Conservation (phyloP, 2,888 invertebrate species). For the Adelphocoris suturalis region DNA sequence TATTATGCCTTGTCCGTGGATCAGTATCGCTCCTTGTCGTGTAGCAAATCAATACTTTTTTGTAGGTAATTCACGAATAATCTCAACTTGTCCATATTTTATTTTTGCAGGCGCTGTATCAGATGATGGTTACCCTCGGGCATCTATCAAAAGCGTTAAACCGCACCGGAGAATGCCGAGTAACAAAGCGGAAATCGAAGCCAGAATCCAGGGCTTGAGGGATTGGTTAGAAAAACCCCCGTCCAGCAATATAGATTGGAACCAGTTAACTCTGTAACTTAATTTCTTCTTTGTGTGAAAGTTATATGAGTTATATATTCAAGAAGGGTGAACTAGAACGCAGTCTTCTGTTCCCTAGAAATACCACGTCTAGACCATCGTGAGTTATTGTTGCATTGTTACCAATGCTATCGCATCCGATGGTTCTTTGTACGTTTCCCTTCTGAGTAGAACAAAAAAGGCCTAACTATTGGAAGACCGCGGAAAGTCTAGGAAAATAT, state of each 20-base stretch:
- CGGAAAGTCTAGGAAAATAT: not conserved
- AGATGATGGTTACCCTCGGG: constrained; percentile 40
- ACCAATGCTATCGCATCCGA: not conserved
- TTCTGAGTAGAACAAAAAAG: not conserved
- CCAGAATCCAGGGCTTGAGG: constrained; percentile 70
- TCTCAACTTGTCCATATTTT: too few relatives aligned
- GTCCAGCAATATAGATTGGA: constrained; percentile 69
- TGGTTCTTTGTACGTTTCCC: not conserved
- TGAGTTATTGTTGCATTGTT: not conserved
- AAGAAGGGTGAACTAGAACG: not conserved
- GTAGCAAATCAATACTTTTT: too few relatives aligned
- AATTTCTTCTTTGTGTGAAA: constrained; percentile 6
- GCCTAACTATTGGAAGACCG: not conserved
- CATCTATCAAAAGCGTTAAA: constrained; percentile 53
- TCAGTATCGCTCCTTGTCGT: too few relatives aligned
- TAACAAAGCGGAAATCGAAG: constrained; percentile 73
- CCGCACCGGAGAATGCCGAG: constrained; percentile 52
- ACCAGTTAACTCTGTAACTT: constrained; percentile 70
- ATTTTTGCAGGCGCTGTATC: constrained; percentile 56
- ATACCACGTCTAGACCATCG: not conserved
- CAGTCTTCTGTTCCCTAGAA: not conserved
- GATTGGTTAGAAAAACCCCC: constrained; percentile 73
- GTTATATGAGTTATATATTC: not conserved
- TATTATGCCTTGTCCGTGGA: too few relatives aligned
- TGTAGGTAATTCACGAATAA: too few relatives aligned